phyloP scores from a whole-genome alignment of 2,888 invertebrate genomes.

The Himalopsyche japonica region DNA sequence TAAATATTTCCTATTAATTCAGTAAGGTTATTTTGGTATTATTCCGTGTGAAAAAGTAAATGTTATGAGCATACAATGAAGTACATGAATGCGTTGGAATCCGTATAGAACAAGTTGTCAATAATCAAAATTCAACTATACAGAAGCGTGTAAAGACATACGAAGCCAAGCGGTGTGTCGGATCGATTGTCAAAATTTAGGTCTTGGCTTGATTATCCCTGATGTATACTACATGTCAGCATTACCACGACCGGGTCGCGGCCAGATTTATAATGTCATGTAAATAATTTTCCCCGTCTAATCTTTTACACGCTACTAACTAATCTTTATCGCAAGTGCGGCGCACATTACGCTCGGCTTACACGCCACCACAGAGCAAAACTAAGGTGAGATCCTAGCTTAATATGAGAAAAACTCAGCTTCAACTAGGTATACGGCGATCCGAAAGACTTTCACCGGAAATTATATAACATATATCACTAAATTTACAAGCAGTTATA shows the following conservation, averaged over 20 bases:
- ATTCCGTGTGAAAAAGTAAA: too few species aligned
- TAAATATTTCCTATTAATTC: too few species aligned
- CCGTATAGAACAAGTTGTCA: too few species aligned
- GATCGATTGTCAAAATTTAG: neutral
- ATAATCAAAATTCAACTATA: too few species aligned
- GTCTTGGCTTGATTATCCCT: neutral
- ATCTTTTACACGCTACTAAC: slow-evolving; percentile 30
- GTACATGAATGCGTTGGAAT: too few species aligned
- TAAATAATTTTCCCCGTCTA: slow-evolving; percentile 34
- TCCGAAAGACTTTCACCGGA: neutral
- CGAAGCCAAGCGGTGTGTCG: neutral
- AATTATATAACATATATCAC: too few species aligned
- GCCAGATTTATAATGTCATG: slow-evolving; percentile 32
- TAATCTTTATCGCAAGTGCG: slow-evolving; percentile 29
- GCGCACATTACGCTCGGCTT: slow-evolving; percentile 19
- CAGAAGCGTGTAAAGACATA: too few species aligned
- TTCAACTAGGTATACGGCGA: neutral
- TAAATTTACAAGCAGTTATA: too few species aligned
- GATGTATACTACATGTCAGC: neutral
- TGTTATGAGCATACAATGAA: too few species aligned
- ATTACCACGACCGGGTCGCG: slow-evolving; percentile 7
- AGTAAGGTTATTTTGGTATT: too few species aligned
- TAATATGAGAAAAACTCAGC: slow-evolving; percentile 17
- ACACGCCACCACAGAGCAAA: slow-evolving; percentile 11
- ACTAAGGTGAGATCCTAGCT: slow-evolving; percentile 14